Base-by-base conservation (phyloP, 2,888 invertebrate genomes). In the Phyllotreta striolata region DNA sequence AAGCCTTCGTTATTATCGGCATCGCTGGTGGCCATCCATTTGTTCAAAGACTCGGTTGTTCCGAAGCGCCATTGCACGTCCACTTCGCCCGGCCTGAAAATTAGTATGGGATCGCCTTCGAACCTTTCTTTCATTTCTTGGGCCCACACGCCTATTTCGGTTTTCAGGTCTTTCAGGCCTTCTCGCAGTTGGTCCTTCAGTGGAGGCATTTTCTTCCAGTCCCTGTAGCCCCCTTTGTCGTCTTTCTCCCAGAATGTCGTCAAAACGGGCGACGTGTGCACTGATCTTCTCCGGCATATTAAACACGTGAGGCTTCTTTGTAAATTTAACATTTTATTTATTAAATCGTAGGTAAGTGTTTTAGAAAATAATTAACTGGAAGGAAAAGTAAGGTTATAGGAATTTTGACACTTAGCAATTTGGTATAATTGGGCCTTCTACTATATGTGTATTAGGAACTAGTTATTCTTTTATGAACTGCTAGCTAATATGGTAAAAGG, bases 1-100 rank as follows among this genome's bases (percentile, higher is more conserved):
- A 84, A 88, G 0, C 96, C 96, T 77, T 93, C 88, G 62, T 87
- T 86, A 75, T 93, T 90, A 80, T 96, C 95, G 64, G 86, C 88
- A 78, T 97, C 97, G 58, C 86, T 82, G 0, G 92, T 91, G 0
- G 89, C 86, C 10, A 89, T 81, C 87, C 93, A 95, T 44, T 88
- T 83, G 1, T 91, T 84, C 3, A 95, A 73, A 0, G 85, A 85
- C 14, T 85, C 81, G 0, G 85, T 83, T 41, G 86, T 83, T 63
- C 83, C 78, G 79, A 96, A 95, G 73, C 87, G 86, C 87, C 91
- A 94, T 1, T 88, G 76, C 38, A 91, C 80, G 74, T 93, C 91
- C 4, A 87, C 88, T 82, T 93, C 92, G 83, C 84, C 70, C 44
- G 66, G 63, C 54, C 70, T 66, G 46, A 58, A 70, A 38, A 66